Percentiles rank a stretch among this genome's conserved stretches.
phyloP scores from a whole-genome alignment of 2,888 invertebrate species.

The Blera fallax region DNA sequence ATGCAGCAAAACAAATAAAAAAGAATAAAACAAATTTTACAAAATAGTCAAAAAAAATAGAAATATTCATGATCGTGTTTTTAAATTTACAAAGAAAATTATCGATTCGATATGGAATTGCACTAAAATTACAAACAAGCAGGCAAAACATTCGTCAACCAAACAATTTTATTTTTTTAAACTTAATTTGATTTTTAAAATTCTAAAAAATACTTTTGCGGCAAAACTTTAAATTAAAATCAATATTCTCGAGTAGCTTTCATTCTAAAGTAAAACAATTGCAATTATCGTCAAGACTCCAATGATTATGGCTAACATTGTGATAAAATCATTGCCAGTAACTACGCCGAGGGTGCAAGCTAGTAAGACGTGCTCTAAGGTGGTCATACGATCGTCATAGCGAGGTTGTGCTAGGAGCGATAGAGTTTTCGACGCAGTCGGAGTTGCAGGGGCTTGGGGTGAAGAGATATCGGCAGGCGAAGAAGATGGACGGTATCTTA shows the following conservation, averaged over 20 bases:
- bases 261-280: conserved; percentile 80
- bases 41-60: conserved; percentile 25
- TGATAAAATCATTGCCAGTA: conserved; percentile 88
- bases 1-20: conserved; percentile 38
- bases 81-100: conserved; percentile 21
- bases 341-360: conserved; percentile 89
- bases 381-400: conserved; percentile 77
- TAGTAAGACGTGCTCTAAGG: conserved; percentile 86
- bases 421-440: conserved; percentile 58
- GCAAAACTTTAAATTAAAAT: conserved; percentile 38
- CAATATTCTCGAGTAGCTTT: background rate
- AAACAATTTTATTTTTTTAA: conserved; percentile 30
- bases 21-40: background rate
- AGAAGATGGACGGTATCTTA: conserved; percentile 38
- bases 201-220: conserved; percentile 63
- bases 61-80: conserved; percentile 22
- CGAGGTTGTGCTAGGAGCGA: conserved; percentile 78
- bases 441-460: conserved; percentile 17
- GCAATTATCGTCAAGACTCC: conserved; percentile 89
- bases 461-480: conserved; percentile 35
- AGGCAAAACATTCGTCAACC: conserved; percentile 52
- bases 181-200: conserved; percentile 34
- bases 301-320: conserved; percentile 88
- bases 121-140: conserved; percentile 67
- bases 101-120: conserved; percentile 58